Conservation (phyloP, 2,888 invertebrate species). For the Nephrocerus scutellatus region DNA sequence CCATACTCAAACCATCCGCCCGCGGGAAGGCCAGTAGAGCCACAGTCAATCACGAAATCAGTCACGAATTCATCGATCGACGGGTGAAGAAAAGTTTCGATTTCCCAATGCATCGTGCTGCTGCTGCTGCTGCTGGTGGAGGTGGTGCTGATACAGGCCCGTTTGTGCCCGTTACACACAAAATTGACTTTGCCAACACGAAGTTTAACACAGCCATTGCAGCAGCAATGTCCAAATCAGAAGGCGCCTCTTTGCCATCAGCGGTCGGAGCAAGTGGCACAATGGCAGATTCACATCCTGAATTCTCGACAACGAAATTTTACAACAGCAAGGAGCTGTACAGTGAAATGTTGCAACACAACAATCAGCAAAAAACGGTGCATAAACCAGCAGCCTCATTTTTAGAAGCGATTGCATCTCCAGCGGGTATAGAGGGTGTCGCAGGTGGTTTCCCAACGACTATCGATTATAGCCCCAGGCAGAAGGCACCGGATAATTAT, state of each 20-base stretch:
- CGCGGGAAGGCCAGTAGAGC: too few relatives aligned
- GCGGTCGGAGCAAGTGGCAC: slow-evolving; percentile 2
- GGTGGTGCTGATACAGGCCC: not conserved
- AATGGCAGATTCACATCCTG: slow-evolving; percentile 32
- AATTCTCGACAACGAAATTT: slow-evolving; percentile 47
- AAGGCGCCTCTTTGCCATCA: slow-evolving; percentile 1
- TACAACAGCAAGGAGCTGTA: slow-evolving; percentile 47
- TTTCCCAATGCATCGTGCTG: slow-evolving; percentile 39
- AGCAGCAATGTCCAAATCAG: not conserved
- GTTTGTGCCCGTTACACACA: slow-evolving; percentile 31
- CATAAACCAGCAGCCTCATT: slow-evolving; percentile 11
- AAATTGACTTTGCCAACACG: slow-evolving; percentile 44
- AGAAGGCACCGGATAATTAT: slow-evolving; percentile 10
- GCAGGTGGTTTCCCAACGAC: slow-evolving; percentile 1
- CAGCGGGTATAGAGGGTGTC: slow-evolving; percentile 10
- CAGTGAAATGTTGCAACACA: slow-evolving; percentile 43
- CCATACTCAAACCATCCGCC: not conserved
- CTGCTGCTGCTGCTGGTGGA: slow-evolving; percentile 34
- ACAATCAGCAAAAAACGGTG: slow-evolving; percentile 35
- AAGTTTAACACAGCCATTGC: slow-evolving; percentile 38
- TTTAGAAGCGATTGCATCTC: not conserved
- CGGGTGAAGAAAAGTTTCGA: slow-evolving; percentile 47
- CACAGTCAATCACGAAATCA: slow-evolving; percentile 26
- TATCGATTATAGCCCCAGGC: slow-evolving; percentile 19
- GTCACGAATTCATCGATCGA: slow-evolving; percentile 39